Percentiles rank a stretch among this genome's conserved stretches.
Conservation (phyloP, 2,113 vertebrate genomes). For the Silurus meridionalis region DNA sequence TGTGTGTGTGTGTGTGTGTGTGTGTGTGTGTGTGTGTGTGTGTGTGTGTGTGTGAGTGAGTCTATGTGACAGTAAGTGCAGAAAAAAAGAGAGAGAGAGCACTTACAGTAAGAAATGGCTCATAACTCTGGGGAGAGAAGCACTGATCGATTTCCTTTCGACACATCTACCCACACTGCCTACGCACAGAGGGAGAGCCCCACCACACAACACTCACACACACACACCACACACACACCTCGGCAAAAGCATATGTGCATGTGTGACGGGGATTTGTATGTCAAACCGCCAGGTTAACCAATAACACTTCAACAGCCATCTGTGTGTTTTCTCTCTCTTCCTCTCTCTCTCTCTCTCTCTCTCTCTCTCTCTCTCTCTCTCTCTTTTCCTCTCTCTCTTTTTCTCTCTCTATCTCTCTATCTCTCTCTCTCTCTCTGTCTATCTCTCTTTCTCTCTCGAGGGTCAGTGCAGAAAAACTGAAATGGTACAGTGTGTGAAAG, state of each 20-base stretch:
- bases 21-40: not conserved
- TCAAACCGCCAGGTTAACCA: slow-evolving; percentile 12
- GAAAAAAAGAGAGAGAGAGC: slow-evolving; percentile 45
- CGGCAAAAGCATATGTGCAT: not conserved
- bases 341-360: not conserved
- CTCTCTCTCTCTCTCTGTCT: not conserved
- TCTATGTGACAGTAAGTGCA: slow-evolving; percentile 39
- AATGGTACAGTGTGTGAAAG: slow-evolving; percentile 38
- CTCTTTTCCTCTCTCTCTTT: not conserved
- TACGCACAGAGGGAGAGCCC: slow-evolving; percentile 56
- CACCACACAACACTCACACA: slow-evolving; percentile 58
- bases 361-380: not conserved
- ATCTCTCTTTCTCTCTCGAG: slow-evolving; percentile 13
- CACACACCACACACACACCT: slow-evolving; percentile 55
- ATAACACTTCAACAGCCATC: not conserved
- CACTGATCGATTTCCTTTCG: slow-evolving; percentile 51
- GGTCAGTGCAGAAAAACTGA: slow-evolving; percentile 18
- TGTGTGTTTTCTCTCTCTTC: not conserved
- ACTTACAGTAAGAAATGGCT: slow-evolving; percentile 63
- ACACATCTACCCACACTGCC: slow-evolving; percentile 42
- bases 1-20: not conserved
- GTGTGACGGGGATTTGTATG: not conserved
- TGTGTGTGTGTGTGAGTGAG: not conserved
- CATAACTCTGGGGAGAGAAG: slow-evolving; percentile 29
- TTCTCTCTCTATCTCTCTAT: too few species aligned